A percentile compares a stretch with the other conserved stretches of the same genome.
phyloP scores from a whole-genome alignment of 2,797 vertebrate genomes.

The Perodicticus potto region DNA sequence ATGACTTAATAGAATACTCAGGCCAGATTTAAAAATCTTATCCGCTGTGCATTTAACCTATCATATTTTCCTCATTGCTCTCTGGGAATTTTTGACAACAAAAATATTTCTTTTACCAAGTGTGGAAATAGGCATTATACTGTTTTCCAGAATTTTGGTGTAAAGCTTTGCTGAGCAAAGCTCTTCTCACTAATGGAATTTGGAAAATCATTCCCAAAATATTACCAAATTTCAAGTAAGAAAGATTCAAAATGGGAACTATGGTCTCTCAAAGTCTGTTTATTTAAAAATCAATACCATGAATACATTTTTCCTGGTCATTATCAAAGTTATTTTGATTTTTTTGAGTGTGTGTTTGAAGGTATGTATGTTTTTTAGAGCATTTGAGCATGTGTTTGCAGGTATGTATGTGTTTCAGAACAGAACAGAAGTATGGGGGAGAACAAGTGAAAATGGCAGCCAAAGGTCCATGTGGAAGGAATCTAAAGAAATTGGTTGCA shows the following conservation, averaged over 20 bases:
- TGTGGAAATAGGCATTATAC: background rate
- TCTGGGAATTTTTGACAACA: background rate
- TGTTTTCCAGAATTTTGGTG: background rate
- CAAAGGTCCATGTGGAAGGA: background rate
- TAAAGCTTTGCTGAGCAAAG: background rate
- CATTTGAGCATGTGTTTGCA: background rate
- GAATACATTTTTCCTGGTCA: background rate
- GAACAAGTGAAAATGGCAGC: background rate
- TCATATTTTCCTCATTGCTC: background rate
- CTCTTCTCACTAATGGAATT: background rate
- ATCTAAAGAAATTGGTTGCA: background rate
- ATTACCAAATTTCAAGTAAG: background rate
- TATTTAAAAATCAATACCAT: background rate
- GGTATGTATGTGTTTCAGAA: background rate
- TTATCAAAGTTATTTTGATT: background rate
- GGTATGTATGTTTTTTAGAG: no score
- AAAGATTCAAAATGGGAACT: background rate
- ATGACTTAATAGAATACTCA: conserved; percentile 6
- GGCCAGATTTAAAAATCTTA: background rate
- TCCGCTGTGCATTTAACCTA: conserved; percentile 14
- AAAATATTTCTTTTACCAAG: background rate
- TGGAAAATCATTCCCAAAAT: background rate
- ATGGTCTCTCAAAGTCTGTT: background rate
- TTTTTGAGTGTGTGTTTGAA: background rate
- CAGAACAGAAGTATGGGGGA: rapidly evolving